A percentile compares a stretch with the other conserved stretches of the same genome.
These are phyloP conservation scores for Lycocerus yunnanus DNA, from an alignment of 2,888 invertebrate species.

Conservation along the genomic window DNA sequence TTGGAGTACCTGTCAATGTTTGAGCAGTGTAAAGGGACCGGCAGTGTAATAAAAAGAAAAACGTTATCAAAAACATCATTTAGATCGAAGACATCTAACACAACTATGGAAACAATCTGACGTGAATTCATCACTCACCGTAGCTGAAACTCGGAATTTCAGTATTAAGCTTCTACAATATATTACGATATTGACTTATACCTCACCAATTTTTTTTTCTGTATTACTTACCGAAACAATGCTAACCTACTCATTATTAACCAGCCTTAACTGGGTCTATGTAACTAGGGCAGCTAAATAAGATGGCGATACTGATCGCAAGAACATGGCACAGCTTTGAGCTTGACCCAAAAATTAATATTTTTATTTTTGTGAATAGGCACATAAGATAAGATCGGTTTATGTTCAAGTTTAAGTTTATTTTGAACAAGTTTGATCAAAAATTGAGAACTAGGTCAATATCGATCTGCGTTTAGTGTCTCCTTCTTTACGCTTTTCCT, in stretches of 20 bases:
- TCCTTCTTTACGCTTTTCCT: slow-evolving; percentile 1
- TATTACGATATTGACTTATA: neutral
- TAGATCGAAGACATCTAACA: neutral
- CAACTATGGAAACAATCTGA: neutral
- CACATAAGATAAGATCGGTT: neutral
- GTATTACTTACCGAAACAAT: neutral
- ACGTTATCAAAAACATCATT: neutral
- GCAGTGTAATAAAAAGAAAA: neutral
- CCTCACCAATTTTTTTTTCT: neutral
- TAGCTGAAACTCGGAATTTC: neutral
- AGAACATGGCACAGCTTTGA: neutral
- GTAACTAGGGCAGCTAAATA: neutral
- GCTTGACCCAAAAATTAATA: neutral
- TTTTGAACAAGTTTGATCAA: neutral
- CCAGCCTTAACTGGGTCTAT: neutral
- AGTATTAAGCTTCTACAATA: neutral
- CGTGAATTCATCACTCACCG: neutral
- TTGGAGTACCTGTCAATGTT: neutral
- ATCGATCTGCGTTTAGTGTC: neutral
- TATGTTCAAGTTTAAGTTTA: neutral
- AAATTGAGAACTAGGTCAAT: slow-evolving; percentile 2
- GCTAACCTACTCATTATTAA: neutral
- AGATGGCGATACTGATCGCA: neutral
- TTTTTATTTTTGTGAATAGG: neutral
- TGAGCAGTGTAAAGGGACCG: neutral